Percentiles rank a stretch among this genome's conserved stretches.
phyloP scores from a whole-genome alignment of 2,797 vertebrate species.

The Gymnopithys bicolor region DNA sequence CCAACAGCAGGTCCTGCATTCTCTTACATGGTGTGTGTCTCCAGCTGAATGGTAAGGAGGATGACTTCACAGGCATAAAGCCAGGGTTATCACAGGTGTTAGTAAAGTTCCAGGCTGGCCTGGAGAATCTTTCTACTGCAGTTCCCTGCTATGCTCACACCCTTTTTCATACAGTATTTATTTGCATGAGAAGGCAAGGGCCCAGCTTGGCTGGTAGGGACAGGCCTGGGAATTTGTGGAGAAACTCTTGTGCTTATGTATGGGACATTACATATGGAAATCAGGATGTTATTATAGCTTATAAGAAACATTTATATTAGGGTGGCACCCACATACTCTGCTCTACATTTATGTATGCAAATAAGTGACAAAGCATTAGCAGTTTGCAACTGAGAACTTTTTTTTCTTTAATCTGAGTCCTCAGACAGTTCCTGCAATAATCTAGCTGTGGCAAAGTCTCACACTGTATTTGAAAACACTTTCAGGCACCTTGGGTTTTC shows the following conservation, averaged over 20 bases:
- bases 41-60: not conserved
- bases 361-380: constrained; percentile 33
- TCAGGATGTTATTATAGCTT: constrained; percentile 27
- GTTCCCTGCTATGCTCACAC: not conserved
- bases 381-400: not conserved
- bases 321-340: constrained; percentile 40
- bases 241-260: constrained; percentile 5
- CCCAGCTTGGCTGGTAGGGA: not conserved
- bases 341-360: constrained; percentile 34
- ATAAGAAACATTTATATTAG: constrained; percentile 23
- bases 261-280: constrained; percentile 60
- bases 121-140: not conserved
- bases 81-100: not conserved
- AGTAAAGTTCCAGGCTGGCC: not conserved
- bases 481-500: constrained; percentile 16
- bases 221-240: constrained; percentile 41
- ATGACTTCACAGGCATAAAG: not conserved
- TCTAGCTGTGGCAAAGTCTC: constrained; percentile 27
- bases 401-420: not conserved
- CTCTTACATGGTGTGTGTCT: accelerated
- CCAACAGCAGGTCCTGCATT: not conserved
- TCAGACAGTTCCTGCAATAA: not conserved
- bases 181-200: constrained; percentile 32
- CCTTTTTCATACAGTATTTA: not conserved
- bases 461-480: constrained; percentile 50